These are phyloP conservation scores for Hermaeophaga mercurialis DNA, from an alignment of 2,888 invertebrate genomes.

Conservation along the genomic window DNA sequence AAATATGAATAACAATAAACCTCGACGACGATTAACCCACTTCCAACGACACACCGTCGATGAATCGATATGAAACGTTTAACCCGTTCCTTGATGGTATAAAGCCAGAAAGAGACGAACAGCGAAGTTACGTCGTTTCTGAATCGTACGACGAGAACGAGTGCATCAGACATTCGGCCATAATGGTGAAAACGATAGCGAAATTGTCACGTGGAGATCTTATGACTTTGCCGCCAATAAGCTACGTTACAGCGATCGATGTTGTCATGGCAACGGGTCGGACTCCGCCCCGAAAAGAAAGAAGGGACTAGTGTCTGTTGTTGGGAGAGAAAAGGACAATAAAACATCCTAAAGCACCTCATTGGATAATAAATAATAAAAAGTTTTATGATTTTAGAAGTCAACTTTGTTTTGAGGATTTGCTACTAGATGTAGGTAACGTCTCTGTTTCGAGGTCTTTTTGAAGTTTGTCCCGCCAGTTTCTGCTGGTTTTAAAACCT, in stretches of 20 bases:
- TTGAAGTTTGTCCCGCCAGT: constrained; percentile 15
- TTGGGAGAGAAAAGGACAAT: constrained; percentile 44
- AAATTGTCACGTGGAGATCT: constrained; percentile 51
- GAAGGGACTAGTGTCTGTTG: constrained; percentile 33
- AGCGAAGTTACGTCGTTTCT: constrained; percentile 39
- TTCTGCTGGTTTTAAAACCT: background rate
- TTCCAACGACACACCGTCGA: constrained; percentile 7
- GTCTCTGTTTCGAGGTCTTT: constrained; percentile 44
- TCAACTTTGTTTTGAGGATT: constrained; percentile 56
- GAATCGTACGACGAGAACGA: constrained; percentile 39
- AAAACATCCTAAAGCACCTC: constrained; percentile 50
- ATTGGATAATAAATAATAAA: constrained; percentile 59
- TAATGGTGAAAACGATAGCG: constrained; percentile 51
- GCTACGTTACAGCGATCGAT: constrained; percentile 46
- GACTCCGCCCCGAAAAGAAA: constrained; percentile 46
- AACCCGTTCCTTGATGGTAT: constrained; percentile 3
- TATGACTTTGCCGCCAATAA: constrained; percentile 51
- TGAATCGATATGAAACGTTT: constrained; percentile 6
- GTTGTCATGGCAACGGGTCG: constrained; percentile 56
- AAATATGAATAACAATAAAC: constrained; percentile 11
- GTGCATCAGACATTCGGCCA: constrained; percentile 47
- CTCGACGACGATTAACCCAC: constrained; percentile 9
- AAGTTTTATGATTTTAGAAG: constrained; percentile 56
- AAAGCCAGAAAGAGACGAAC: constrained; percentile 27
- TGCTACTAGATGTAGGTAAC: constrained; percentile 59